These are phyloP conservation scores for Pipistrellus pipistrellus DNA, from an alignment of 2,797 vertebrate genomes.

Conservation along the genomic window DNA sequence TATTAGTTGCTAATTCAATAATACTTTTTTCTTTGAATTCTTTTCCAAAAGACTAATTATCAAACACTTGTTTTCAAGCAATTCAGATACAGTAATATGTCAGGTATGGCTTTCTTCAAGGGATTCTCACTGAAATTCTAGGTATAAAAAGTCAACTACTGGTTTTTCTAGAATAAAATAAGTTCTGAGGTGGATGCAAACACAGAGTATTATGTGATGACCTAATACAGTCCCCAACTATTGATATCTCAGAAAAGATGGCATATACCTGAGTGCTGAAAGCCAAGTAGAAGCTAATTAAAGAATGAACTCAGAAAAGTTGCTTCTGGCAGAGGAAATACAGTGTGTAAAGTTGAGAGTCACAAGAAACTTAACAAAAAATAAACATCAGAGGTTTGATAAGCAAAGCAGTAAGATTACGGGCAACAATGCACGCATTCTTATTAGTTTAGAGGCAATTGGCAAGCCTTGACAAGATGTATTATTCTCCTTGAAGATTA, in stretches of 20 bases:
- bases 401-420: neutral
- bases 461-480: neutral
- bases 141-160: neutral
- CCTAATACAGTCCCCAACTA: neutral
- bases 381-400: neutral
- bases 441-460: neutral
- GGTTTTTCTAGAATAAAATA: neutral
- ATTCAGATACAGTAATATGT: neutral
- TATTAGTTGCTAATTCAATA: neutral
- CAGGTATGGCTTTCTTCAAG: neutral
- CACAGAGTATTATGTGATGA: neutral
- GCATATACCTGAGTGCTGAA: neutral
- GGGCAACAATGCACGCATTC: rapidly evolving
- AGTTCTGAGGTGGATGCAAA: neutral
- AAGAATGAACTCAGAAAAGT: neutral
- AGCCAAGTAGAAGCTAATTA: neutral
- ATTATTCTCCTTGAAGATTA: neutral
- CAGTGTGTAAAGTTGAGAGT: neutral
- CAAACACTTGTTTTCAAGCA: neutral
- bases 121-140: neutral
- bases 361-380: neutral
- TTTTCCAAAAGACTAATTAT: neutral
- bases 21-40: neutral
- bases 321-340: neutral
- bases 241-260: neutral